A percentile compares a stretch with the other conserved stretches of the same genome.
Evolutionary conservation across 92 coral and sea anemone species (phyloP).

Genomic region (Zoanthus sociatus): DNA sequence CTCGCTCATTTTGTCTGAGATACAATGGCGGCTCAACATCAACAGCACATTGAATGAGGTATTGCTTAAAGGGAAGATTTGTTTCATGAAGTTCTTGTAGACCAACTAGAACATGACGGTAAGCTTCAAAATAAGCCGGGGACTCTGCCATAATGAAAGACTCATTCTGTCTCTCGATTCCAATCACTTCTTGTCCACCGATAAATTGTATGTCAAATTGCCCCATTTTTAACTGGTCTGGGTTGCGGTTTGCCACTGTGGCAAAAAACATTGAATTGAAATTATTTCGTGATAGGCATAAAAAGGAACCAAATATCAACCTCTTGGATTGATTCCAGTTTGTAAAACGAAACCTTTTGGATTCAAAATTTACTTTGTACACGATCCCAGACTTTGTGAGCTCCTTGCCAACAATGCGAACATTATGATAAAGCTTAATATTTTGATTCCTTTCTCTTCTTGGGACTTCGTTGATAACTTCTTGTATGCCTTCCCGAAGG

Average conservation of each 20-base stretch:
- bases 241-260: constrained; percentile 73
- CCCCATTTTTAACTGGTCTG: constrained; percentile 63
- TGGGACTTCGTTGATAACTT: constrained; percentile 59
- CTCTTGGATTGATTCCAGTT: constrained; percentile 79
- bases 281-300: constrained; percentile 74
- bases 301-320: constrained; percentile 77
- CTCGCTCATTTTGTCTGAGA: constrained; percentile 46
- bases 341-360: constrained; percentile 53
- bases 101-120: constrained; percentile 80
- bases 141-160: constrained; percentile 78
- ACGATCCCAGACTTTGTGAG: constrained; percentile 69
- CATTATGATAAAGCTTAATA: constrained; percentile 67
- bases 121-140: constrained; percentile 81
- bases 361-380: constrained; percentile 65
- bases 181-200: constrained; percentile 62
- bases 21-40: constrained; percentile 80
- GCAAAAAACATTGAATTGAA: constrained; percentile 74
- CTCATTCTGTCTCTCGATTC: constrained; percentile 54
- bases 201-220: constrained; percentile 63
- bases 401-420: constrained; percentile 52
- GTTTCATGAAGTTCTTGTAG: constrained; percentile 65
- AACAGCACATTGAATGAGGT: constrained; percentile 69
- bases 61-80: constrained; percentile 76
- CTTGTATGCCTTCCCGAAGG: constrained; percentile 77
- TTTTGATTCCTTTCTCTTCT: constrained; percentile 60